Evolutionary conservation across 2,888 invertebrate genomes (phyloP).

Genomic region (Caenorhabditis sp.): DNA sequence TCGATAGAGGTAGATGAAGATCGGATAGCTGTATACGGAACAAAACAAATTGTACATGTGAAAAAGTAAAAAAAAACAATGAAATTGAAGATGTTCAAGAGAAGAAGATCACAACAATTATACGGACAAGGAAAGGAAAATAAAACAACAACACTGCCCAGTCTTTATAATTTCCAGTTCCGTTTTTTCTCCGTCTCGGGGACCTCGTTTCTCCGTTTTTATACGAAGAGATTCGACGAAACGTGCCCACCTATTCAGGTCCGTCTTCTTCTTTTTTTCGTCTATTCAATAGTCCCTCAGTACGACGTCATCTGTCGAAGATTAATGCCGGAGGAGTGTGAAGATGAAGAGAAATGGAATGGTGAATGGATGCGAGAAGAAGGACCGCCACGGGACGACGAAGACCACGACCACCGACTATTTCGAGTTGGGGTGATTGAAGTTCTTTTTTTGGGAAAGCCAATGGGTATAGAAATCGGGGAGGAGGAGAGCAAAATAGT

Average conservation of each 20-base stretch:
- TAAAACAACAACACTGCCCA: not conserved
- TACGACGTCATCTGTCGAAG: conserved; percentile 60
- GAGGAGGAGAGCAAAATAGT: conserved; percentile 9
- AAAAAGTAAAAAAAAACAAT: too few species aligned
- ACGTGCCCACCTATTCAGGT: conserved; percentile 57
- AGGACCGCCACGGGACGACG: conserved; percentile 28
- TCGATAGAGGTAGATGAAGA: too few species aligned
- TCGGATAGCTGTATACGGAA: not conserved
- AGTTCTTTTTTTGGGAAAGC: conserved; percentile 3
- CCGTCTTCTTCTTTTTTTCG: conserved; percentile 11
- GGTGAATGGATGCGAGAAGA: conserved; percentile 21
- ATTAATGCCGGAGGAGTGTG: conserved; percentile 63
- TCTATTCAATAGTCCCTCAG: conserved; percentile 34
- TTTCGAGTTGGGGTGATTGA: conserved; percentile 17
- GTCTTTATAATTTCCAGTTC: not conserved
- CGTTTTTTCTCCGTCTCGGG: not conserved
- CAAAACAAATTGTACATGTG: not conserved
- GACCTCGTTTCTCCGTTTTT: conserved; percentile 23
- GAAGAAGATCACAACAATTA: not conserved
- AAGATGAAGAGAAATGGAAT: conserved; percentile 31
- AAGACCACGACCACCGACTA: too few species aligned
- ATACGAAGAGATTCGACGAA: conserved; percentile 33
- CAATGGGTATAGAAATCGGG: too few species aligned
- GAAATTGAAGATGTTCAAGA: too few species aligned
- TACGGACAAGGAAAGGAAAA: too few species aligned